Evolutionary conservation across 2,888 invertebrate genomes (phyloP).

Genomic region (Yponomeuta plumbellus): DNA sequence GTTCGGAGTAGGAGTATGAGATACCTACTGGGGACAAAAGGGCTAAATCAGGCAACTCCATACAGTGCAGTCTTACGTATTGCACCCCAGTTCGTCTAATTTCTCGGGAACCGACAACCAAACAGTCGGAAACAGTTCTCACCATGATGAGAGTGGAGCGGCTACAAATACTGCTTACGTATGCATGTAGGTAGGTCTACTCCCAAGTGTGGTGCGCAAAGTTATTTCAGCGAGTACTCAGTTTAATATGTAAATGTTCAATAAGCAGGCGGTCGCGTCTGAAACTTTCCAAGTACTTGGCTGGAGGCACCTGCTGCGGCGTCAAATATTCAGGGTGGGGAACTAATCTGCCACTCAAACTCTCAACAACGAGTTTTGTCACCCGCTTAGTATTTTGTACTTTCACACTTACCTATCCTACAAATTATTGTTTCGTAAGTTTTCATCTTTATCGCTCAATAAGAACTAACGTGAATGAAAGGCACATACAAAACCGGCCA

Average conservation of each 20-base stretch:
- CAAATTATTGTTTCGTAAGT: too few relatives aligned
- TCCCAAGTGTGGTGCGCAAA: neutral
- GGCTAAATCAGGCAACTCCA: too few relatives aligned
- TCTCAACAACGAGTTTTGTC: neutral
- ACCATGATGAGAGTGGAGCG: too few relatives aligned
- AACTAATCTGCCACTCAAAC: neutral
- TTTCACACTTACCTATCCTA: neutral
- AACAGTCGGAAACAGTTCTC: too few relatives aligned
- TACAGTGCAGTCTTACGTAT: too few relatives aligned
- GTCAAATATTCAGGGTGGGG: neutral
- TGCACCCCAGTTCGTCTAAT: too few relatives aligned
- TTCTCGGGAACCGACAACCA: too few relatives aligned
- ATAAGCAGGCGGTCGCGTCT: neutral
- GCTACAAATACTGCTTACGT: neutral
- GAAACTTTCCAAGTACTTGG: constrained; percentile 3
- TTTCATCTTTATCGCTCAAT: too few relatives aligned
- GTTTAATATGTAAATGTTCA: constrained; percentile 2
- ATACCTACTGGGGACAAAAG: too few relatives aligned
- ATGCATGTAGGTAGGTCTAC: neutral
- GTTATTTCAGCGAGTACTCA: neutral
- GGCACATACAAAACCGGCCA: too few relatives aligned
- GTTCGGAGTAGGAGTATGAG: too few relatives aligned
- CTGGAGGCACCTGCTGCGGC: neutral
- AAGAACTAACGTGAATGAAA: too few relatives aligned
- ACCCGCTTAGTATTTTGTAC: neutral